Evolutionary conservation across 2,113 vertebrate species (phyloP), one percentile per base, ranked within the genome.

Genomic region (Suncus etruscus): DNA sequence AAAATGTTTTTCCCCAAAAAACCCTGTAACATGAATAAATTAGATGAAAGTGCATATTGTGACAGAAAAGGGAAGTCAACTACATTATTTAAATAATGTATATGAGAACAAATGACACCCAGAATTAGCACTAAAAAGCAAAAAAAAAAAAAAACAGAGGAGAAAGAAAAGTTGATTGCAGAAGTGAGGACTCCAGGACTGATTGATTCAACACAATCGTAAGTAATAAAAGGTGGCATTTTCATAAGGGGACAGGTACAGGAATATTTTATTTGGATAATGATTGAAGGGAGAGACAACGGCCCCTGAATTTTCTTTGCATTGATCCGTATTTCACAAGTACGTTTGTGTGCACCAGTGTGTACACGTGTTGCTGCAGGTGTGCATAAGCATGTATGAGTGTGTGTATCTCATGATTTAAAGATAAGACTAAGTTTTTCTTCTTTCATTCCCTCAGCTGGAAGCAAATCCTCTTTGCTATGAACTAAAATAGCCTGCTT

Each of bases 381-480:
- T 39, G 11, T 54, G 54, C 18, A 16, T 54, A 4, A 15, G 54
- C 22, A 20, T 61, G 58, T 22, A 2, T 61, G 18, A 6, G 58
- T 61, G 58, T 61, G 58, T n/a, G 47, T 18, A 63, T 50, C 32
- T 77, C 2, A 22, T 11, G 32, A 15, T 63, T 16, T 20, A 45
- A 87, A n/a, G 22, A 48, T 11, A 61, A 63, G 76, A 10, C 68
- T 18, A 88, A 84, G 51, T 63, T 27, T 32, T 51, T 12, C 47
- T 66, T 32, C 66, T 69, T 84, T 89, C 50, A 2, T 78, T 88
- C 48, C 51, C n/a, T 85, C 25, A 69, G 65, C 31, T 89, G 76
- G 25, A 77, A 69, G 65, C 48, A 92, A 95, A 51, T 58, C 66
- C 39, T 78, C 51, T 73, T 70, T 84, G 63, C 84, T 91, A 54